These are phyloP conservation scores for Palloptera scutellata DNA, from an alignment of 2,888 invertebrate genomes.

Conservation along the genomic window DNA sequence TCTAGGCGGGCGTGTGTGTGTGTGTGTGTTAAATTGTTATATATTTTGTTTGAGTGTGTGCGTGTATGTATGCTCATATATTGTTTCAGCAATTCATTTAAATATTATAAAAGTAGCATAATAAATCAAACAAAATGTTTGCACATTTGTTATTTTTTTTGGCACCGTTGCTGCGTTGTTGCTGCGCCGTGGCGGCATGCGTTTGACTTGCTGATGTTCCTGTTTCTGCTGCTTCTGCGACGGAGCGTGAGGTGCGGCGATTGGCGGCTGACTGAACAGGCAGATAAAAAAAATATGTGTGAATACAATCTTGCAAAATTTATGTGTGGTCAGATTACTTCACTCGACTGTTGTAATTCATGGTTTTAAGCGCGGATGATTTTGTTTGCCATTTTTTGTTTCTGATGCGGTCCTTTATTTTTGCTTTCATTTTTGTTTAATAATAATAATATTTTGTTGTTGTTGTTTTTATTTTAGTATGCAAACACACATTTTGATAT, in stretches of 20 bases:
- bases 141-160: conserved; percentile 49
- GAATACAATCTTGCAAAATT: conserved; percentile 44
- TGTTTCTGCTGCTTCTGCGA: conserved; percentile 1
- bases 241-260: neutral
- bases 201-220: too few species aligned
- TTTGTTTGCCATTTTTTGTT: conserved; percentile 31
- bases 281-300: conserved; percentile 32
- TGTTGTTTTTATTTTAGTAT: too few species aligned
- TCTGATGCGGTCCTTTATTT: conserved; percentile 5
- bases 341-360: conserved; percentile 49
- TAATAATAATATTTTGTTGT: neutral
- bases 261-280: conserved; percentile 11
- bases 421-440: conserved; percentile 2
- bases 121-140: conserved; percentile 53
- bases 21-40: too few species aligned
- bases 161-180: conserved; percentile 9
- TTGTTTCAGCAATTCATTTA: conserved; percentile 39
- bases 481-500: too few species aligned
- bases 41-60: too few species aligned
- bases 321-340: conserved; percentile 57
- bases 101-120: conserved; percentile 51
- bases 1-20: too few species aligned
- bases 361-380: conserved; percentile 40
- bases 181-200: conserved; percentile 4
- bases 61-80: neutral